These are phyloP conservation scores for Euphonia xanthogaster DNA, from an alignment of 2,797 vertebrate genomes.

Conservation along the genomic window DNA sequence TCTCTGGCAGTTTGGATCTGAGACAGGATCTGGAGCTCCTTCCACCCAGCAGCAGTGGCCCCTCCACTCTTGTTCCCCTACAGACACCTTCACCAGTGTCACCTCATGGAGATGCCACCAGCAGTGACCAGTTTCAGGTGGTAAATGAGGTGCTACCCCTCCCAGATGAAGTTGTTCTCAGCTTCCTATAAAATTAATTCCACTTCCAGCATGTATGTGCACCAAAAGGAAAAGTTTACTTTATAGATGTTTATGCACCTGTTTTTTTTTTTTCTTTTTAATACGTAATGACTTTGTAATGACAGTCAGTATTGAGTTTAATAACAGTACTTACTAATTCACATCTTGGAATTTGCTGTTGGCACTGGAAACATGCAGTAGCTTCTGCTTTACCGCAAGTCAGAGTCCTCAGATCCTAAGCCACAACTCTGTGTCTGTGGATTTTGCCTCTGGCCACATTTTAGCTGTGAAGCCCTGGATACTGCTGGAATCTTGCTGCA, in stretches of 20 bases:
- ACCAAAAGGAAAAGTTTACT: not conserved
- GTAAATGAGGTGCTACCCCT: too few relatives aligned
- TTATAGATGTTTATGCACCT: not conserved
- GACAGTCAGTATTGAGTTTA: not conserved
- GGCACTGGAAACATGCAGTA: not conserved
- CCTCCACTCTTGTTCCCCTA: not conserved
- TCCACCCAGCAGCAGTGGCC: not conserved
- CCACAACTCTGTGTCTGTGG: not conserved
- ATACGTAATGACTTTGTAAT: not conserved
- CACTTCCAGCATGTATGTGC: not conserved
- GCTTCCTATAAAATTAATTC: not conserved
- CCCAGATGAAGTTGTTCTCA: not conserved
- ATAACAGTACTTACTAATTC: not conserved
- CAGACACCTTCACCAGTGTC: not conserved
- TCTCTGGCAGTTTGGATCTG: not conserved
- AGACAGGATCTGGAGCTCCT: not conserved
- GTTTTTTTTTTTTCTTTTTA: fast-evolving
- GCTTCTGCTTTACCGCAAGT: not conserved
- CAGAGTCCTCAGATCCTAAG: not conserved
- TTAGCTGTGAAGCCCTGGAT: not conserved
- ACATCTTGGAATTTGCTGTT: not conserved
- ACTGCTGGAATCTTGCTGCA: not conserved
- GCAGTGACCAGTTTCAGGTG: not conserved
- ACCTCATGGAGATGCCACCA: not conserved
- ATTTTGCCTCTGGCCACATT: not conserved